A percentile compares a stretch with the other conserved stretches of the same genome.
phyloP scores from a whole-genome alignment of 2,797 vertebrate species.

The Halcyon smyrnensis region DNA sequence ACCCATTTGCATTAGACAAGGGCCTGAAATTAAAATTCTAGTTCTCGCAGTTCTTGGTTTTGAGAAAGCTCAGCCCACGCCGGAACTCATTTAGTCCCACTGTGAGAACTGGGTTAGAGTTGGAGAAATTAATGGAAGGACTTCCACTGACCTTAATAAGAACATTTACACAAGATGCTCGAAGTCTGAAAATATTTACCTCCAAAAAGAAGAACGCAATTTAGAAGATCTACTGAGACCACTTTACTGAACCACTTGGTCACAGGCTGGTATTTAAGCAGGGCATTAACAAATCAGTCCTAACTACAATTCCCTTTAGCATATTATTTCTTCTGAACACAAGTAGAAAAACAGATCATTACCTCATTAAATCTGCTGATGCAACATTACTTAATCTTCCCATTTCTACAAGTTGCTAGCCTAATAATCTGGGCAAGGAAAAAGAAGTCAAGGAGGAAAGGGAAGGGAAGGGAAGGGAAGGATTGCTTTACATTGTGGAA shows the following conservation, averaged over 20 bases:
- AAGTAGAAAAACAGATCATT: slow-evolving; percentile 44
- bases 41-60: not conserved
- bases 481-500: not conserved
- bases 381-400: slow-evolving; percentile 16
- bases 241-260: not conserved
- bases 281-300: slow-evolving; percentile 18
- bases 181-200: not conserved
- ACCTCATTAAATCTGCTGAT: slow-evolving; percentile 25
- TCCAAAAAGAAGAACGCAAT: not conserved
- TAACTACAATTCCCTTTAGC: not conserved
- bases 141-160: not conserved
- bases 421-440: not conserved
- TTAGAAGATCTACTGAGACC: slow-evolving; percentile 4
- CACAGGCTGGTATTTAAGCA: slow-evolving; percentile 18
- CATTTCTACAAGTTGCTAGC: not conserved
- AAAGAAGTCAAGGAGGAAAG: not conserved
- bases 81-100: not conserved
- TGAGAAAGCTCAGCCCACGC: not conserved
- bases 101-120: not conserved
- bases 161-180: not conserved
- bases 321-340: slow-evolving; percentile 10
- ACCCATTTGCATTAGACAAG: not conserved
- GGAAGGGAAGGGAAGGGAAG: not conserved
- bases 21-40: slow-evolving; percentile 18
- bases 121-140: not conserved